phyloP scores from a whole-genome alignment of 2,797 vertebrate genomes.

The Discoglossus pictus region DNA sequence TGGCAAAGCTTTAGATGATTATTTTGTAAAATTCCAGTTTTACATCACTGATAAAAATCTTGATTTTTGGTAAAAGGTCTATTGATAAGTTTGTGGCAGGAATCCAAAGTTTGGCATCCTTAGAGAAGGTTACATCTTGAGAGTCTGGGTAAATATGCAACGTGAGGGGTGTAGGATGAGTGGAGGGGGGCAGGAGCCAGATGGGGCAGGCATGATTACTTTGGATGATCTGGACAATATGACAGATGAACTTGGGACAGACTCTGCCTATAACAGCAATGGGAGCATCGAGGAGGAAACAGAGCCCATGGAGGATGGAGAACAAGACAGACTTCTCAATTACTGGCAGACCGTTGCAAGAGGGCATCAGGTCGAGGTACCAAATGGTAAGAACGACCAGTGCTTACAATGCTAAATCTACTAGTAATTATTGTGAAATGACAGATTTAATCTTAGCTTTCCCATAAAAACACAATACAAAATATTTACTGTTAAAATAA shows the following conservation, averaged over 20 bases:
- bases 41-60: too few species aligned
- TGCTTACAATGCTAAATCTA: too few species aligned
- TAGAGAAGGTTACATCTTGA: too few species aligned
- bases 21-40: too few species aligned
- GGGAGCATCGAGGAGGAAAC: constrained; percentile 68
- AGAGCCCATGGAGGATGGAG: constrained; percentile 67
- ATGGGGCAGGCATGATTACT: constrained; percentile 72
- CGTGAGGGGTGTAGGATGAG: not conserved
- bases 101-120: too few species aligned
- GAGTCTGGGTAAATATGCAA: constrained; percentile 34
- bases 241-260: constrained; percentile 73
- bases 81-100: too few species aligned
- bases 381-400: constrained; percentile 70
- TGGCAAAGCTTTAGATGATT: too few species aligned
- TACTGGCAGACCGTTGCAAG: constrained; percentile 86
- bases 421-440: too few species aligned
- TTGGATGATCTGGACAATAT: constrained; percentile 83
- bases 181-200: constrained; percentile 41
- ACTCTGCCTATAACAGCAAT: constrained; percentile 68
- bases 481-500: too few species aligned
- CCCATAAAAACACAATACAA: too few species aligned
- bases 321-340: constrained; percentile 72
- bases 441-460: too few species aligned
- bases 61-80: too few species aligned
- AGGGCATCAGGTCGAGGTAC: constrained; percentile 85